Base-by-base conservation (phyloP, 53 echinoderm and acorn worm species). In the Zoroaster sp. region DNA sequence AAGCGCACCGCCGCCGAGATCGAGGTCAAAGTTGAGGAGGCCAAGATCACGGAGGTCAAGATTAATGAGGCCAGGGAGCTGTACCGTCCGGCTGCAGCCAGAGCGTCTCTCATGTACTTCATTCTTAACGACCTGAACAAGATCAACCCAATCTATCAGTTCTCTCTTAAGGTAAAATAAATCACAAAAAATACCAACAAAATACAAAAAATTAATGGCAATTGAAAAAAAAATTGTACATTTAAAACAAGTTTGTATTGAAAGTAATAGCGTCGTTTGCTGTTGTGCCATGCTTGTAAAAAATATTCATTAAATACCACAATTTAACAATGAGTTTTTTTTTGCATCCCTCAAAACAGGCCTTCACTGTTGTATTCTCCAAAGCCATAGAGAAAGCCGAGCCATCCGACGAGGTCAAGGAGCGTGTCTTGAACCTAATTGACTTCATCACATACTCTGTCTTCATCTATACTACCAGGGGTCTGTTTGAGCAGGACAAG, bases 141-240 rank as follows among this genome's bases (percentile, higher is more conserved):
- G 90, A 99, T 99, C 86, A 96, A 99, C 53, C 96, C 96, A 15
- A 99, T 99, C 90, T 99, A 99, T 44, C 99, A 99, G 79, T 99
- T 99, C 83, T 99, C 99, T 45, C 96, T 99, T 37, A 96, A 99
- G 95, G 98, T 97, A 41, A 83, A 83, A 39, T 32, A 32, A 25
- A 18, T 38, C n/a, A n/a, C n/a, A n/a, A n/a, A n/a, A n/a, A n/a
- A n/a, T n/a, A n/a, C n/a, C n/a, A n/a, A n/a, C n/a, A 5, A 18
- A 12, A 6, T 40, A 12, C 4, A 74, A 18, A 55, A 55, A 35
- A 20, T 69, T 13, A 34, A 8, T 12, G 13, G 12, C 35, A 69
- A 66, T 28, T 32, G n/a, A 31, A 35, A 8, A 23, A 35, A 15
- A 17, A 7, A 4, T 69, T 67, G 30, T 5, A 32, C 35, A 2